Evolutionary conservation across 2,888 invertebrate genomes (phyloP), one percentile per base, ranked within the genome.

Genomic region (Cataglyphis altisquamis): DNA sequence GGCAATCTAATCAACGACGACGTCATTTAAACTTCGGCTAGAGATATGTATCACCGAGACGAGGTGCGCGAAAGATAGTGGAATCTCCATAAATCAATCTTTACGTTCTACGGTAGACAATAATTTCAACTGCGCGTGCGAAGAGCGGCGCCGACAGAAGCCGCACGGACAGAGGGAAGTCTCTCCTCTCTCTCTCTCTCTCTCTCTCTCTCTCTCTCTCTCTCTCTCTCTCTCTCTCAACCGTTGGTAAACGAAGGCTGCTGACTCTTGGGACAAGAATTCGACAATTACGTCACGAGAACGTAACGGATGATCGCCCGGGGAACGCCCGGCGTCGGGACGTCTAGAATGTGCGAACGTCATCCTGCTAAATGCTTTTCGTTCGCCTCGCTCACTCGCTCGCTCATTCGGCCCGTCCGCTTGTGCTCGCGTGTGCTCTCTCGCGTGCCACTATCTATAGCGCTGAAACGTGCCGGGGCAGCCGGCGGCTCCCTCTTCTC

Each of bases 271-370:
- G 88, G 86, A 87, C 91, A 92, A 91, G 93, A 94, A 94, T 94
- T 94, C 93, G 93, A 91, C 93, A 94, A 94, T 94, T 94, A 94
- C 94, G 94, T 94, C 93, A 92, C 90, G 91, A 85, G 87, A 86
- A 91, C 91, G 91, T 94, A 94, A 92, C 94, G 94, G 93, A 95
- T 95, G 93, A 95, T 94, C 90, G 91, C 39, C 55, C 81, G 86
- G 75, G 77, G 85, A 83, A 81, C 86, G 90, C 83, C 84, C 74
- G 87, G 89, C 87, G 91, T 91, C 91, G 90, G 88, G 91, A 90
- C 91, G 91, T 92, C 91, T 91, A 93, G 93, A 94, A 94, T 94
- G 94, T 93, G 94, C 94, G 88, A 86, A 94, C 94, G 94, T 94
- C 94, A 94, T 93, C 89, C 92, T 90, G 92, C 89, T 93, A 93